These are phyloP conservation scores for Chymomyza procnemis DNA, from an alignment of 2,888 invertebrate species.

Conservation along the genomic window DNA sequence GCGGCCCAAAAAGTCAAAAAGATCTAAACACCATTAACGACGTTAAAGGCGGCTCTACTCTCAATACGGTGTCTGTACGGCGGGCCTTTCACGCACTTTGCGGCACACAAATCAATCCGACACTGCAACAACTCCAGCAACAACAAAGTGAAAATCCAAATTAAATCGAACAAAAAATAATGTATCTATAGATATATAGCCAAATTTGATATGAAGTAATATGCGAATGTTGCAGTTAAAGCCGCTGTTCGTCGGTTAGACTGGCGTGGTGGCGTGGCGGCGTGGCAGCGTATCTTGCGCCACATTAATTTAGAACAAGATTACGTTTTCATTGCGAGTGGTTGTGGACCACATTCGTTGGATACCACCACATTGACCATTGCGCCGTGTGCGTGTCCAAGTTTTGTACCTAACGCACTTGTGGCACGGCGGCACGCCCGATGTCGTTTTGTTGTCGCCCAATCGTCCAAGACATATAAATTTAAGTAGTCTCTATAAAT, in stretches of 20 bases:
- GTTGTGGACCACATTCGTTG: background rate
- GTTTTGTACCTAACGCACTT: background rate
- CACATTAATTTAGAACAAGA: slow-evolving; percentile 71
- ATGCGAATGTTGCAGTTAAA: slow-evolving; percentile 35
- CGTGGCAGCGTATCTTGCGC: slow-evolving; percentile 66
- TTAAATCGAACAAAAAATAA: slow-evolving; percentile 27
- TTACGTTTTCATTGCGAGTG: slow-evolving; percentile 43
- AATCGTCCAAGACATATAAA: slow-evolving; percentile 56
- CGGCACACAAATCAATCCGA: slow-evolving; percentile 50
- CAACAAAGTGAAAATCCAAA: slow-evolving; percentile 23
- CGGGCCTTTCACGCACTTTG: slow-evolving; percentile 59
- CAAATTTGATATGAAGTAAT: slow-evolving; percentile 66
- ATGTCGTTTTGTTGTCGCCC: slow-evolving; percentile 59
- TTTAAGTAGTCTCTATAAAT: slow-evolving; percentile 67
- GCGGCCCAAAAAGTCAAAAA: too few relatives aligned
- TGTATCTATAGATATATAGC: slow-evolving; percentile 28
- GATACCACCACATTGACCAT: background rate
- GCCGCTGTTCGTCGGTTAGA: background rate
- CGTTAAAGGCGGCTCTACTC: background rate
- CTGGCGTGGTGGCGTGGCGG: too few relatives aligned
- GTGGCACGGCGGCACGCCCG: slow-evolving; percentile 52
- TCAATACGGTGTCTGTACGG: too few relatives aligned
- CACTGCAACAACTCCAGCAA: slow-evolving; percentile 27
- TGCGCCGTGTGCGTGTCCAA: background rate
- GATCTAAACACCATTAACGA: background rate